These are phyloP conservation scores for Crypturellus undulatus DNA, from an alignment of 2,113 vertebrate species.

Conservation along the genomic window DNA sequence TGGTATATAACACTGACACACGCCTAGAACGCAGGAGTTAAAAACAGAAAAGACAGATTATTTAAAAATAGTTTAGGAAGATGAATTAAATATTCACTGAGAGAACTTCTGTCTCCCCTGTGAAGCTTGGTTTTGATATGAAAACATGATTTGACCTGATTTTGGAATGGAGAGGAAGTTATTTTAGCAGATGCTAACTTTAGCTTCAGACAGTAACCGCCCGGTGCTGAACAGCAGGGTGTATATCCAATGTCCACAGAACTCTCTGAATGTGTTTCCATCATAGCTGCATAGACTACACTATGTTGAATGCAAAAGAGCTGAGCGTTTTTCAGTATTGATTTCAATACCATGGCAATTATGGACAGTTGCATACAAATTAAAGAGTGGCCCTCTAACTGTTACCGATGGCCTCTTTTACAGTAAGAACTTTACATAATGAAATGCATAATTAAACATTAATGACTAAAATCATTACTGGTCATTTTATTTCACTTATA, in stretches of 20 bases:
- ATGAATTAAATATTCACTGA: background rate
- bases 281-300: background rate
- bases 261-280: background rate
- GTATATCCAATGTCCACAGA: background rate
- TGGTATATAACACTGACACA: background rate
- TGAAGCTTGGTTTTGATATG: background rate
- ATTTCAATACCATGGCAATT: slow-evolving; percentile 65
- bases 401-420: slow-evolving; percentile 72
- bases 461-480: slow-evolving; percentile 64
- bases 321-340: slow-evolving; percentile 59
- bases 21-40: background rate
- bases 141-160: background rate
- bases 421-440: slow-evolving; percentile 73
- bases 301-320: slow-evolving; percentile 7
- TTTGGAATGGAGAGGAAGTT: background rate
- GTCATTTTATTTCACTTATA: slow-evolving; percentile 63
- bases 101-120: background rate
- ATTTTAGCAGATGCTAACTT: background rate
- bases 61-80: background rate
- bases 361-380: slow-evolving; percentile 73
- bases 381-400: slow-evolving; percentile 66
- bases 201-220: background rate
- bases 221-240: background rate
- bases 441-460: slow-evolving; percentile 78
- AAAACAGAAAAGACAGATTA: background rate